Evolutionary conservation across 2,888 invertebrate genomes (phyloP), one percentile per base, ranked within the genome.

Genomic region (Chrysotoxum bicinctum): DNA sequence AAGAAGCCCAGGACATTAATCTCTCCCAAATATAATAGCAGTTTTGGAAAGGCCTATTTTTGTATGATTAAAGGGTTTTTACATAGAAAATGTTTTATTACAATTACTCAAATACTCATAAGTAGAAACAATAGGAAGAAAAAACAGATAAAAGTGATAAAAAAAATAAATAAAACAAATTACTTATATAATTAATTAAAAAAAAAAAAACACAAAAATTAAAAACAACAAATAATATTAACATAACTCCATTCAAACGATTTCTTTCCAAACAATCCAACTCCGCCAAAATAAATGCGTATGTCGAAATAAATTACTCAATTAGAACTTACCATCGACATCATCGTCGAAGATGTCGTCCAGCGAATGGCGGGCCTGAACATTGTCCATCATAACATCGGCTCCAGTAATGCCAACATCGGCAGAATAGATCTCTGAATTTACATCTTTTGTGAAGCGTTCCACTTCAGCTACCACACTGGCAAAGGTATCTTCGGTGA

Each of bases 381-480:
- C 85, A 52, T 77, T 85, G 37, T 85, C 81, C 85, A 85, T 85
- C 85, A 85, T 85, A 10, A 85, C 85, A 64, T 85, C 85, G 10
- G 45, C 43, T 8, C 85, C 85, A 10, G 85, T 81, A 21, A 85
- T 81, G 56, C 85, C 85, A 9, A 85, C 80, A 30, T 77, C 68
- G 7, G 68, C 56, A 0, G 85, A 43, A 56, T 85, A 85, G 12
- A 85, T 72, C n/a, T 48, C 81, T 19, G 76, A 68, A 72, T 75
- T 84, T 32, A 79, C 84, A 14, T 74, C 76, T 69, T 81, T 85
- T 14, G 85, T 50, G 8, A 81, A 69, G 3, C 85, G 81, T 32
- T 77, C 81, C 12, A 85, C 85, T 62, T 85, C 85, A n/a, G 85
- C 85, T 1, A 81, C 85, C 23, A 85, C 85, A 64, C 85, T 85